These are phyloP conservation scores for Volucella zonaria DNA, from an alignment of 2,888 invertebrate genomes.

Conservation along the genomic window DNA sequence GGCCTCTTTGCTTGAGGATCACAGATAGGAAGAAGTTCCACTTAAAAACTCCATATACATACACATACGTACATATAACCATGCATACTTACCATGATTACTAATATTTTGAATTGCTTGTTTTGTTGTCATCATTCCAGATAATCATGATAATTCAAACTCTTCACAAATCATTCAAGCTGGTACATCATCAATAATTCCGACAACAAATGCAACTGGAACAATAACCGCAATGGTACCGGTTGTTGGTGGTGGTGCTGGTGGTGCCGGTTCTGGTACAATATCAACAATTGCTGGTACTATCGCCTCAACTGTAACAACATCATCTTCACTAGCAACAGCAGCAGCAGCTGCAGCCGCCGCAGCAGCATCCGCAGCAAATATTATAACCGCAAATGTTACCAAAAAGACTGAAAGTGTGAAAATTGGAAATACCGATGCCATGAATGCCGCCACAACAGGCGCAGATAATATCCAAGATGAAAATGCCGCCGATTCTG, in stretches of 20 bases:
- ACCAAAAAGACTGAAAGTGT: conserved; percentile 83
- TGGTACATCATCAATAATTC: conserved; percentile 80
- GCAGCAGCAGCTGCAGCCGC: conserved; percentile 72
- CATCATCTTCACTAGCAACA: conserved; percentile 74
- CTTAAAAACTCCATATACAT: background rate
- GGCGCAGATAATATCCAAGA: conserved; percentile 76
- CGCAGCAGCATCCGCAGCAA: conserved; percentile 79
- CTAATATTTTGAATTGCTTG: background rate
- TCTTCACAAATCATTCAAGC: conserved; percentile 81
- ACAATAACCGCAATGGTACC: conserved; percentile 76
- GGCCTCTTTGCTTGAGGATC: no score
- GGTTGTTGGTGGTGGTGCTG: conserved; percentile 61
- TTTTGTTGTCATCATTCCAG: conserved; percentile 74
- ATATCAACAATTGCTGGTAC: conserved; percentile 77
- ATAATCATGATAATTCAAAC: conserved; percentile 83
- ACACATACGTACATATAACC: background rate
- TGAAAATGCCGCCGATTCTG: conserved; percentile 76
- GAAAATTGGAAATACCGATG: conserved; percentile 79
- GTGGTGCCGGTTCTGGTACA: conserved; percentile 75
- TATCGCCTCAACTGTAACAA: conserved; percentile 78
- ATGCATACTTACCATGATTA: background rate
- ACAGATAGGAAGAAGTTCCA: background rate
- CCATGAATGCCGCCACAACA: conserved; percentile 79
- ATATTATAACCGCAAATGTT: conserved; percentile 77
- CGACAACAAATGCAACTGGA: conserved; percentile 78